A percentile compares a stretch with the other conserved stretches of the same genome.
Conservation (phyloP, 2,888 invertebrate species). For the Lithophane ornitopus region DNA sequence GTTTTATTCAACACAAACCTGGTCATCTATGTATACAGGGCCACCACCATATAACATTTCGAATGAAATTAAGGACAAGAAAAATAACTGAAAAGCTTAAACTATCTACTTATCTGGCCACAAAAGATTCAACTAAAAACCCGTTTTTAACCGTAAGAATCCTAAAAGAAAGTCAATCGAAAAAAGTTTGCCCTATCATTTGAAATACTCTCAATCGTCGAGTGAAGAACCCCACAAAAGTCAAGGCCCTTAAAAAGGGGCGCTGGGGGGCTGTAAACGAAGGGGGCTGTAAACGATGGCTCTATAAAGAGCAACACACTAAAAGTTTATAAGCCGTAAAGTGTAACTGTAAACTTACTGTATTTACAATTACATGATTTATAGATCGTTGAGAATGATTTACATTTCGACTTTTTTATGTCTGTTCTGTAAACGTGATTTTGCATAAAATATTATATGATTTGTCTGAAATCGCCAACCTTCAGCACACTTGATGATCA, state of each 20-base stretch:
- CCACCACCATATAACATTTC: neutral
- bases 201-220: slow-evolving; percentile 52
- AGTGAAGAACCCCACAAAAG: slow-evolving; percentile 58
- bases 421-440: slow-evolving; percentile 13
- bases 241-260: slow-evolving; percentile 56
- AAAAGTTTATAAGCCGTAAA: slow-evolving; percentile 73
- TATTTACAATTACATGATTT: slow-evolving; percentile 70
- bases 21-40: neutral
- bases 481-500: neutral
- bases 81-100: too few relatives aligned
- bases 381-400: slow-evolving; percentile 59
- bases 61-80: neutral
- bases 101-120: neutral
- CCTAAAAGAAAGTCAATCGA: slow-evolving; percentile 36
- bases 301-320: slow-evolving; percentile 67
- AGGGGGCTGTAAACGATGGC: slow-evolving; percentile 55
- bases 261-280: slow-evolving; percentile 55
- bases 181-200: slow-evolving; percentile 49
- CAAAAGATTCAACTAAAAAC: slow-evolving; percentile 26
- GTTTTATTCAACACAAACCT: neutral
- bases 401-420: slow-evolving; percentile 29
- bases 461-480: neutral
- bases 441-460: neutral
- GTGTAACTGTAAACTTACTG: slow-evolving; percentile 66
- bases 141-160: slow-evolving; percentile 19